phyloP scores from a whole-genome alignment of 2,888 invertebrate species.

The Hydrotaea cyrtoneurina region DNA sequence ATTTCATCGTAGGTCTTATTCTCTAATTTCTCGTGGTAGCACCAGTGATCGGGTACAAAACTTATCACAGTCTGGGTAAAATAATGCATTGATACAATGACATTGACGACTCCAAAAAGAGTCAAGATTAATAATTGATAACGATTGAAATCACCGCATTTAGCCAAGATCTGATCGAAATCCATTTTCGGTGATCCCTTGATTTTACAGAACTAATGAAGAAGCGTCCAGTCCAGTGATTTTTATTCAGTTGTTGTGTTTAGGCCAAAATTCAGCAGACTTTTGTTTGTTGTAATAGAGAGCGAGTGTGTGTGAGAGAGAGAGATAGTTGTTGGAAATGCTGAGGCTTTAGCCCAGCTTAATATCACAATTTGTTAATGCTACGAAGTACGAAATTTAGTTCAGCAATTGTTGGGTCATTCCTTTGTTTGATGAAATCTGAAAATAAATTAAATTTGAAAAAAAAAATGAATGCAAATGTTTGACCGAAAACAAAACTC shows the following conservation, averaged over 20 bases:
- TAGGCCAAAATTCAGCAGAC: not conserved
- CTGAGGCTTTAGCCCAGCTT: too few species aligned
- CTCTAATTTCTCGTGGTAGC: conserved; percentile 79
- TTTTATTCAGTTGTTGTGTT: not conserved
- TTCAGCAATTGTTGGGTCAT: not conserved
- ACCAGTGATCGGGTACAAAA: conserved; percentile 82
- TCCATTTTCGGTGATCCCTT: conserved; percentile 74
- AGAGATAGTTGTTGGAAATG: not conserved
- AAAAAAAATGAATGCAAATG: too few species aligned
- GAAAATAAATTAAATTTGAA: not conserved
- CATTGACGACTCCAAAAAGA: conserved; percentile 83
- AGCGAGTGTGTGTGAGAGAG: too few species aligned
- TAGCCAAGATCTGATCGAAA: conserved; percentile 82
- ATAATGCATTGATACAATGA: conserved; percentile 83
- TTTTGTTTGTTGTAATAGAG: not conserved
- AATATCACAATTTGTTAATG: conserved; percentile 25
- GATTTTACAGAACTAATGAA: not conserved
- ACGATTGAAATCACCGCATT: conserved; percentile 83
- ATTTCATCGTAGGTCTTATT: conserved; percentile 79
- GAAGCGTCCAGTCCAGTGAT: too few species aligned
- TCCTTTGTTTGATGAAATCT: not conserved
- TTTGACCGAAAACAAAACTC: too few species aligned
- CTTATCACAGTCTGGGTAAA: conserved; percentile 84
- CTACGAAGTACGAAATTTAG: not conserved
- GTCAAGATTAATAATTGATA: conserved; percentile 82